Evolutionary conservation across 2,888 invertebrate genomes (phyloP).

Genomic region (Agrenia bidenticulata): DNA sequence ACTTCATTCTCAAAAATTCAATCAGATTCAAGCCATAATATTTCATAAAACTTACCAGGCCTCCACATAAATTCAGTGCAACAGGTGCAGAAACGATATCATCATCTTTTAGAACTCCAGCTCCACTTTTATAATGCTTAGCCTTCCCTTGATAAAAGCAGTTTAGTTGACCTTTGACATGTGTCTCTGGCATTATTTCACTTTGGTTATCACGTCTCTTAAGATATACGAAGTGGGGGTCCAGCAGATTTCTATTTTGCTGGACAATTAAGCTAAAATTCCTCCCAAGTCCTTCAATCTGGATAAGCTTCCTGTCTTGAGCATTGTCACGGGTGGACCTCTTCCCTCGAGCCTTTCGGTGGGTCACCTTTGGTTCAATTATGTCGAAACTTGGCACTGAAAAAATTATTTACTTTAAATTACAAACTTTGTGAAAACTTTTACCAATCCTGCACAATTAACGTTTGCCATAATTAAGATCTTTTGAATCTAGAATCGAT

Average conservation of each 20-base stretch:
- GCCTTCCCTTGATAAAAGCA: constrained; percentile 50
- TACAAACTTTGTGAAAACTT: neutral
- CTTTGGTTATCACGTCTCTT: constrained; percentile 45
- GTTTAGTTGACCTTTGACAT: constrained; percentile 34
- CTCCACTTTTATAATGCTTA: constrained; percentile 16
- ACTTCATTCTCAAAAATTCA: too few relatives aligned
- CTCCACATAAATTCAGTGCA: constrained; percentile 48
- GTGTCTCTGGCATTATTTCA: constrained; percentile 39
- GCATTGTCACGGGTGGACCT: neutral
- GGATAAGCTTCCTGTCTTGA: constrained; percentile 27
- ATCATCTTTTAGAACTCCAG: neutral
- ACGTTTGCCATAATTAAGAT: too few relatives aligned
- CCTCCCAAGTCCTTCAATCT: constrained; percentile 44
- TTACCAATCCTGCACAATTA: neutral
- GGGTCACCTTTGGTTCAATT: constrained; percentile 36
- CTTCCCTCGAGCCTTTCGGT: constrained; percentile 25
- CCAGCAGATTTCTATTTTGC: constrained; percentile 44
- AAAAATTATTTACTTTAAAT: constrained; percentile 15
- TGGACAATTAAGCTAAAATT: constrained; percentile 39
- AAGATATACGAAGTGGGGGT: constrained; percentile 49
- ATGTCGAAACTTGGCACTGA: constrained; percentile 52
- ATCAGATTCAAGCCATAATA: too few relatives aligned
- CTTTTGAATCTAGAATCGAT: too few relatives aligned
- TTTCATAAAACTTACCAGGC: constrained; percentile 47
- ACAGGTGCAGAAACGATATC: constrained; percentile 21